Conservation (phyloP, 2,797 vertebrate genomes). For the Sebastes taczanowskii region DNA sequence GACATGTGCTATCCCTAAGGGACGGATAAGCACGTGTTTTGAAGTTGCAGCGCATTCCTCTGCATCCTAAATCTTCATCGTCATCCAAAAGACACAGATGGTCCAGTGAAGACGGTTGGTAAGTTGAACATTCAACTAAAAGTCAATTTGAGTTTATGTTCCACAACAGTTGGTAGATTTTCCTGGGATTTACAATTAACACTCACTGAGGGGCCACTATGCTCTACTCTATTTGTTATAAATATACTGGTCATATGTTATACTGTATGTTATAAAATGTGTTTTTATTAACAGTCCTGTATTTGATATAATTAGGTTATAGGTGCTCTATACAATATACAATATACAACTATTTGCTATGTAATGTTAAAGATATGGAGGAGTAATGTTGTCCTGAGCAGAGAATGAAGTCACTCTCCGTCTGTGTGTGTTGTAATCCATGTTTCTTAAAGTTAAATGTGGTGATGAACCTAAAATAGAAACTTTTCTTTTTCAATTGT, state of each 20-base stretch:
- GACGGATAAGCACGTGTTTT: constrained; percentile 68
- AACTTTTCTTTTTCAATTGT: neutral
- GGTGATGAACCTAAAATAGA: neutral
- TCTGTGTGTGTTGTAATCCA: too few species aligned
- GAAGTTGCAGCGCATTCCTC: constrained; percentile 38
- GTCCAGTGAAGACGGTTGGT: constrained; percentile 22
- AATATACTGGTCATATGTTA: neutral
- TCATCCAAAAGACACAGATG: constrained; percentile 56
- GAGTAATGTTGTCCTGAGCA: too few species aligned
- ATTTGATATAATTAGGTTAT: neutral
- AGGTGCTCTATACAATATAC: too few species aligned
- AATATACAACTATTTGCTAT: too few species aligned
- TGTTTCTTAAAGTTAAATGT: constrained; percentile 8
- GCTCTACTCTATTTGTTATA: neutral
- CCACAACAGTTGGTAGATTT: constrained; percentile 33
- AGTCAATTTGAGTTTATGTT: constrained; percentile 30
- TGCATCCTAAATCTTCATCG: constrained; percentile 36
- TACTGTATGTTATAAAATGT: neutral
- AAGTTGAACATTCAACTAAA: constrained; percentile 24
- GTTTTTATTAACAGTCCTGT: neutral
- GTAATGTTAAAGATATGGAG: too few species aligned
- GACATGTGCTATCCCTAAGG: constrained; percentile 74
- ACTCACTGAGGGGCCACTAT: neutral
- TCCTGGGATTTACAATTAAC: constrained; percentile 1
- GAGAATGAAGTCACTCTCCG: too few species aligned